phyloP scores from a whole-genome alignment of 2,113 vertebrate genomes.

The Chitala chitala region DNA sequence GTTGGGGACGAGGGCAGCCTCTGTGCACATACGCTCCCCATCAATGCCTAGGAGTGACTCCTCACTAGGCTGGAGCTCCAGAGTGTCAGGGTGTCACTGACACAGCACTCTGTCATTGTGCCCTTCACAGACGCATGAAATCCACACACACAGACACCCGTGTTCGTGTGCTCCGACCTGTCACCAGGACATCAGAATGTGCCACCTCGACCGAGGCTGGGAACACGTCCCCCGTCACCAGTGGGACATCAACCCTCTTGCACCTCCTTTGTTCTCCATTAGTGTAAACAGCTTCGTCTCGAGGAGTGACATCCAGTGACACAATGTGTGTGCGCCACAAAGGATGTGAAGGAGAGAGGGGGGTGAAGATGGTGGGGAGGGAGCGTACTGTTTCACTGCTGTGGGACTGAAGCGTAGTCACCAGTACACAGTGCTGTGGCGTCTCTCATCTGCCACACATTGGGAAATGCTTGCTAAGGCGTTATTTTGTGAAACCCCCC shows the following conservation, averaged over 20 bases:
- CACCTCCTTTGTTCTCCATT: constrained; percentile 39
- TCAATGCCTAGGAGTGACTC: too few relatives aligned
- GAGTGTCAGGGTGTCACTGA: too few relatives aligned
- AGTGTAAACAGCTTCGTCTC: constrained; percentile 24
- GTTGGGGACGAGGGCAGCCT: constrained; percentile 37
- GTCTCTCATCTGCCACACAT: too few relatives aligned
- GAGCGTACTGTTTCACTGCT: too few relatives aligned
- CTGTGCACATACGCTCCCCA: too few relatives aligned
- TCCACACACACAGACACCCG: too few relatives aligned
- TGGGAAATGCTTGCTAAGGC: too few relatives aligned
- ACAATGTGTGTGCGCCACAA: constrained; percentile 38
- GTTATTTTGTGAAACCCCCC: not conserved
- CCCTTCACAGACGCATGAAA: too few relatives aligned
- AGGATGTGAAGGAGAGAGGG: constrained; percentile 42
- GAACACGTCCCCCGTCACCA: constrained; percentile 29
- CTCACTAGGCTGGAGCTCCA: too few relatives aligned
- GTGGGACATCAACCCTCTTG: constrained; percentile 41
- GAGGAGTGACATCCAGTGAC: not conserved
- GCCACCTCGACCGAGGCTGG: constrained; percentile 22
- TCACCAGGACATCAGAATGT: constrained; percentile 33
- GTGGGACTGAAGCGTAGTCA: constrained; percentile 42
- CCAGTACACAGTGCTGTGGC: too few relatives aligned
- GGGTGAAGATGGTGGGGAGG: constrained; percentile 43
- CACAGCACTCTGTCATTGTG: too few relatives aligned
- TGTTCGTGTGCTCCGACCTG: constrained; percentile 22